These are phyloP conservation scores for Charaxes varanes DNA, from an alignment of 1,140 invertebrate species.

Conservation along the genomic window DNA sequence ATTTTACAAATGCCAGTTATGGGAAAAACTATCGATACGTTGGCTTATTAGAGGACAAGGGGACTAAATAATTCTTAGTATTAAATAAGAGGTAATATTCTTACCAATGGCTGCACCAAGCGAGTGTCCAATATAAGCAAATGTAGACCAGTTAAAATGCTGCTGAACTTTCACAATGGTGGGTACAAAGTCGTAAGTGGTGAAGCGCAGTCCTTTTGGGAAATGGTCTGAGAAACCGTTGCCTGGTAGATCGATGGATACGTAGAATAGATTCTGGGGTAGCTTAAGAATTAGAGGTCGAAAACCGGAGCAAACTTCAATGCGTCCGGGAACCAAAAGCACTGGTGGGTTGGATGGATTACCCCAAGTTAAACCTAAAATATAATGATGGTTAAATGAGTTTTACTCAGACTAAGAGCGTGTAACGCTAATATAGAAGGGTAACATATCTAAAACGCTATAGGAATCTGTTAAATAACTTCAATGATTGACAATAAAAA, in stretches of 20 bases:
- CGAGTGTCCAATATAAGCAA: slow-evolving; percentile 40
- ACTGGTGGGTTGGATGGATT: slow-evolving; percentile 31
- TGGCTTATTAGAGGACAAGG: no score
- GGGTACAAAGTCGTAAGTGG: slow-evolving; percentile 33
- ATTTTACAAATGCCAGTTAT: no score
- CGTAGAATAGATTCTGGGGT: slow-evolving; percentile 38
- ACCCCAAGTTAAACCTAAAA: slow-evolving; percentile 46
- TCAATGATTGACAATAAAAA: no score
- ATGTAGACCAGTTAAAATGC: slow-evolving; percentile 43
- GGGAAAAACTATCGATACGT: no score
- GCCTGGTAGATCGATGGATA: slow-evolving; percentile 41
- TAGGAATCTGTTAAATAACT: no score
- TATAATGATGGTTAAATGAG: no score
- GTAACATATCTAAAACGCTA: no score
- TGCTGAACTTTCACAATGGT: slow-evolving; percentile 26
- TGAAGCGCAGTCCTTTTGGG: slow-evolving; percentile 30
- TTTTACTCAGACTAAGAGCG: no score
- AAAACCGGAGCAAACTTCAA: slow-evolving; percentile 35
- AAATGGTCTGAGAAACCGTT: slow-evolving; percentile 42
- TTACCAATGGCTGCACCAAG: slow-evolving; percentile 33
- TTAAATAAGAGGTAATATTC: no score
- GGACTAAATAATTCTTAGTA: no score
- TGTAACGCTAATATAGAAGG: no score
- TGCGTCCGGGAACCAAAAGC: slow-evolving; percentile 33
- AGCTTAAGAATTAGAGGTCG: slow-evolving; percentile 32